phyloP scores from a whole-genome alignment of 2,113 vertebrate genomes.

The Galbula dea region DNA sequence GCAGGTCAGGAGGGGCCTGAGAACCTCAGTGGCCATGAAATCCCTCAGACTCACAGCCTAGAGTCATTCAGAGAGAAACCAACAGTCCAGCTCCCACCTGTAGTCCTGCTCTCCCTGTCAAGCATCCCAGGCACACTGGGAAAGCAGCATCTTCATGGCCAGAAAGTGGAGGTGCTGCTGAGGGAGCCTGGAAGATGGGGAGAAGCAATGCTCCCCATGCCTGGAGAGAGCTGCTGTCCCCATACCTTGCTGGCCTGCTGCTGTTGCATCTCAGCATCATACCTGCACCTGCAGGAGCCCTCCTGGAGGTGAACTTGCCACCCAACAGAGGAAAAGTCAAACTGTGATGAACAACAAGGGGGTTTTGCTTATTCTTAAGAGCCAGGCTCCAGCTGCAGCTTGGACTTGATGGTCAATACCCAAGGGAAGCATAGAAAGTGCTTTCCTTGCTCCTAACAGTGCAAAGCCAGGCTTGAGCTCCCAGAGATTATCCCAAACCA shows the following conservation, averaged over 20 bases:
- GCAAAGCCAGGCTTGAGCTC: not conserved
- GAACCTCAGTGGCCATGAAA: not conserved
- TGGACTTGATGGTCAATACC: not conserved
- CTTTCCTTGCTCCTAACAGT: not conserved
- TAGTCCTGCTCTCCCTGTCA: not conserved
- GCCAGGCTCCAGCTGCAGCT: not conserved
- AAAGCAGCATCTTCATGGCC: not conserved
- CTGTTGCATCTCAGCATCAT: not conserved
- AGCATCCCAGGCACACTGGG: not conserved
- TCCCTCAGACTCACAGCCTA: accelerated
- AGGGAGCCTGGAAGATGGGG: not conserved
- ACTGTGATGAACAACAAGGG: not conserved
- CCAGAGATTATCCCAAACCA: not conserved
- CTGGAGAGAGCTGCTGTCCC: not conserved
- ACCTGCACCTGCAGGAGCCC: not conserved
- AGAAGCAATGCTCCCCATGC: not conserved
- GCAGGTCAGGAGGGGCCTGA: not conserved
- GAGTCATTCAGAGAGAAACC: not conserved
- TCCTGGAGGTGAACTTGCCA: not conserved
- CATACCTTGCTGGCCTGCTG: not conserved
- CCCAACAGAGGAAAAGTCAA: not conserved
- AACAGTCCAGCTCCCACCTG: not conserved
- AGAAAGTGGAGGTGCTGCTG: not conserved
- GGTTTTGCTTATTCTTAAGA: not conserved
- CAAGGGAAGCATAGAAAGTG: not conserved